phyloP scores from a whole-genome alignment of 2,888 invertebrate genomes.

The Noctua janthe region DNA sequence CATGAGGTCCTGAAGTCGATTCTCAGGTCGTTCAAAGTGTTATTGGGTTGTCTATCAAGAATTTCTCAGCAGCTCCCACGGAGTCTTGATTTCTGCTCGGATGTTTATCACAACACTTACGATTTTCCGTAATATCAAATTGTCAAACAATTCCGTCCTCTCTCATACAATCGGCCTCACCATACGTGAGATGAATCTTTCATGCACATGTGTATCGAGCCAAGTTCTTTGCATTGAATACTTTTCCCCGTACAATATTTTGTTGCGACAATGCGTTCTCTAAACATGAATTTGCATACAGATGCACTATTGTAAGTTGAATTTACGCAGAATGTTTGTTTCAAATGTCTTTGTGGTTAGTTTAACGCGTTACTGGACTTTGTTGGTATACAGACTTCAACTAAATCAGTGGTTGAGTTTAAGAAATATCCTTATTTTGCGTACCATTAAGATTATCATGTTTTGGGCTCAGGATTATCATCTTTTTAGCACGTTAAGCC shows the following conservation, averaged over 20 bases:
- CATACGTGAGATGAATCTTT: constrained; percentile 50
- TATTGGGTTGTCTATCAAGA: background rate
- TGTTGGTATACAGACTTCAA: background rate
- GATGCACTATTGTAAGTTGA: constrained; percentile 26
- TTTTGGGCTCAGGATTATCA: too few relatives aligned
- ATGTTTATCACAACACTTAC: background rate
- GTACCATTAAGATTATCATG: too few relatives aligned
- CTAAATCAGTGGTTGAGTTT: background rate
- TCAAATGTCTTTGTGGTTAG: constrained; percentile 14
- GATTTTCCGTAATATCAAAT: background rate
- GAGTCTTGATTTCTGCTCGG: background rate
- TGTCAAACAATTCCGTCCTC: constrained; percentile 14
- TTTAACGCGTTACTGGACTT: background rate
- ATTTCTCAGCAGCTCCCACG: background rate
- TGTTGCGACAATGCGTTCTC: constrained; percentile 38
- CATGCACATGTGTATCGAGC: constrained; percentile 30
- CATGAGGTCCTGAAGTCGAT: background rate
- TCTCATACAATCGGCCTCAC: constrained; percentile 20
- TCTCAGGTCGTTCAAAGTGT: background rate
- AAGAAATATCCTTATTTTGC: background rate
- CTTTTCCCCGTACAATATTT: constrained; percentile 43
- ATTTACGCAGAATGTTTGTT: constrained; percentile 14
- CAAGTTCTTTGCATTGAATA: constrained; percentile 54
- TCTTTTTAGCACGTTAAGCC: too few relatives aligned
- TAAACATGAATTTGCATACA: constrained; percentile 41